Conservation (phyloP, 2,797 vertebrate genomes). For the Tokudaia muenninki region DNA sequence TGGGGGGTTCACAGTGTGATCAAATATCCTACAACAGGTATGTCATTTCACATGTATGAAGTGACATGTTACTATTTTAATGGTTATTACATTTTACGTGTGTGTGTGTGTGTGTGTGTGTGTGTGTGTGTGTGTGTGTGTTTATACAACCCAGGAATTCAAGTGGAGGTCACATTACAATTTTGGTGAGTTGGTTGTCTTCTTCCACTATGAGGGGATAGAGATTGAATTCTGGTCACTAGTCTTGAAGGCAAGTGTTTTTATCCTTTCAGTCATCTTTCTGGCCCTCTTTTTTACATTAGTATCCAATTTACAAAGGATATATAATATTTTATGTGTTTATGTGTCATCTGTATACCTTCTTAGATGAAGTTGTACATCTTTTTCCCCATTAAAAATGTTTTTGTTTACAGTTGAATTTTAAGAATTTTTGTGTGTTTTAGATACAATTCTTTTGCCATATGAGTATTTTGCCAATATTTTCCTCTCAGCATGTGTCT, state of each 20-base stretch:
- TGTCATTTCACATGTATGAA: neutral
- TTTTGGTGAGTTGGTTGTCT: neutral
- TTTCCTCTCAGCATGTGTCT: neutral
- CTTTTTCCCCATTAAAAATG: neutral
- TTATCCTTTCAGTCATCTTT: neutral
- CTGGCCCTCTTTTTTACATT: neutral
- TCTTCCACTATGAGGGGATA: neutral
- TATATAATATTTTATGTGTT: neutral
- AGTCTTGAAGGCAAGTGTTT: neutral
- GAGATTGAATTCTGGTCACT: neutral
- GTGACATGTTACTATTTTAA: neutral
- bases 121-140: neutral
- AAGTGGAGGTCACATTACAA: neutral
- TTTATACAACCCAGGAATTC: neutral
- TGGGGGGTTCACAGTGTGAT: neutral
- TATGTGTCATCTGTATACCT: neutral
- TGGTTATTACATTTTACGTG: neutral
- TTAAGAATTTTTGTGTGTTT: slow-evolving; percentile 17
- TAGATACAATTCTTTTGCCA: neutral
- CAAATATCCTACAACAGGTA: neutral
- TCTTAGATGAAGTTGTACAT: neutral
- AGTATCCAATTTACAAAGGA: neutral
- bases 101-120: neutral
- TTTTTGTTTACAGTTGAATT: neutral
- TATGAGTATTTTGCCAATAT: neutral